These are phyloP conservation scores for Xestia rhomboidea DNA, from an alignment of 2,888 invertebrate species.

Conservation along the genomic window DNA sequence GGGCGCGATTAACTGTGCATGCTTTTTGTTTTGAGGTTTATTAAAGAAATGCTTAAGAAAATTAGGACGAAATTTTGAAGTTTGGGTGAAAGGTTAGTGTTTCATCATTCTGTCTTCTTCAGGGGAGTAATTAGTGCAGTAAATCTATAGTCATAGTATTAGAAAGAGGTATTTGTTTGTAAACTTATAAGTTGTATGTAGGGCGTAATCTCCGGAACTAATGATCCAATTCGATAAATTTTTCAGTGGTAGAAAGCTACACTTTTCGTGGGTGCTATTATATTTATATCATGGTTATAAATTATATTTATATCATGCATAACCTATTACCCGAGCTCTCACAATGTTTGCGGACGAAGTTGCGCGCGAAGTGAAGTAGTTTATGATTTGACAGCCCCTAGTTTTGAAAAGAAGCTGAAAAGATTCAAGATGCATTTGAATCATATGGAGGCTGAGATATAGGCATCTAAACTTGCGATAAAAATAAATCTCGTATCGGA, in stretches of 20 bases:
- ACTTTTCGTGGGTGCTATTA: too few relatives aligned
- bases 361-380: too few relatives aligned
- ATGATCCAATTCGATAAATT: too few relatives aligned
- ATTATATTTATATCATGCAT: too few relatives aligned
- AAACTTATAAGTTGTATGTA: too few relatives aligned
- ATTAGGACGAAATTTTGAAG: slow-evolving; percentile 11
- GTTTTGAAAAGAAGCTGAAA: not conserved
- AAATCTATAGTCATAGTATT: not conserved
- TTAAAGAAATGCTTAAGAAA: slow-evolving; percentile 36
- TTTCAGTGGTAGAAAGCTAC: too few relatives aligned
- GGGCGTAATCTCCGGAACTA: too few relatives aligned
- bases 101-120: not conserved
- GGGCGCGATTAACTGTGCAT: slow-evolving; percentile 47
- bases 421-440: not conserved
- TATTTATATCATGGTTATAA: too few relatives aligned
- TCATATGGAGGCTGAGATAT: not conserved
- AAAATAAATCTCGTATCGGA: not conserved
- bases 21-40: slow-evolving; percentile 51
- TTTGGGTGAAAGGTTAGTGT: not conserved
- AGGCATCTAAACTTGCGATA: not conserved
- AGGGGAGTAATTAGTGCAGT: not conserved
- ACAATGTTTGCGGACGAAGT: too few relatives aligned
- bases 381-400: not conserved
- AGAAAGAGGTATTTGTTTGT: too few relatives aligned
- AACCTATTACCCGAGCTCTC: too few relatives aligned